These are phyloP conservation scores for Scaptodrosophila lebanonensis DNA, from an alignment of 1,140 invertebrate genomes.

Conservation along the genomic window DNA sequence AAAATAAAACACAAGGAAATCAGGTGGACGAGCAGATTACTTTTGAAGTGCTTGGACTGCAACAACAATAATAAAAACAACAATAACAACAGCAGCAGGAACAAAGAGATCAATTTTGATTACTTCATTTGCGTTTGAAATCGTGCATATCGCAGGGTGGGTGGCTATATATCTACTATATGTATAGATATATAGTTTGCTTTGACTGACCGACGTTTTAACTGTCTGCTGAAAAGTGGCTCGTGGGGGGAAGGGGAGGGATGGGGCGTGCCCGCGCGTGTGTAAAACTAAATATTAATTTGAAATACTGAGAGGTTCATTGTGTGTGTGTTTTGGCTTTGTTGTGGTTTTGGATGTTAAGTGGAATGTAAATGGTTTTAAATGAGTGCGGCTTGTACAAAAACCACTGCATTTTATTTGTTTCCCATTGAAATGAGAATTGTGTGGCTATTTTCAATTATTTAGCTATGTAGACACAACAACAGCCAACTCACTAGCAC, in stretches of 20 bases:
- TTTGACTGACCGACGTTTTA: not conserved
- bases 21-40: constrained; percentile 52
- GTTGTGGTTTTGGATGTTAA: constrained; percentile 23
- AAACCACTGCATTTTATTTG: constrained; percentile 4
- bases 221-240: constrained; percentile 9
- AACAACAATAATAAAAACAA: constrained; percentile 24
- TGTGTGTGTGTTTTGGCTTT: constrained; percentile 1
- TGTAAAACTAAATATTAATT: not conserved
- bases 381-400: not conserved
- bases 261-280: not conserved
- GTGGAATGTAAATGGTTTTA: constrained; percentile 27
- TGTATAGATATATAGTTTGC: not conserved
- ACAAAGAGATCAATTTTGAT: constrained; percentile 34
- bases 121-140: constrained; percentile 41
- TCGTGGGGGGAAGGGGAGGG: not conserved
- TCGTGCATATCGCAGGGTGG: not conserved
- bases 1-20: constrained; percentile 39
- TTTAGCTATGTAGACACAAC: not conserved
- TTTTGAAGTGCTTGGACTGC: constrained; percentile 47
- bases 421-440: constrained; percentile 8
- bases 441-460: constrained; percentile 15
- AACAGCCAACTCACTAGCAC: no score
- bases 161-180: not conserved
- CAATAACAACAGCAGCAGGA: no score
- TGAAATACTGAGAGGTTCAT: not conserved